Percentiles rank a stretch among this genome's conserved stretches.
Conservation (phyloP, 2,113 vertebrate species). For the Serilophus lunatus region DNA sequence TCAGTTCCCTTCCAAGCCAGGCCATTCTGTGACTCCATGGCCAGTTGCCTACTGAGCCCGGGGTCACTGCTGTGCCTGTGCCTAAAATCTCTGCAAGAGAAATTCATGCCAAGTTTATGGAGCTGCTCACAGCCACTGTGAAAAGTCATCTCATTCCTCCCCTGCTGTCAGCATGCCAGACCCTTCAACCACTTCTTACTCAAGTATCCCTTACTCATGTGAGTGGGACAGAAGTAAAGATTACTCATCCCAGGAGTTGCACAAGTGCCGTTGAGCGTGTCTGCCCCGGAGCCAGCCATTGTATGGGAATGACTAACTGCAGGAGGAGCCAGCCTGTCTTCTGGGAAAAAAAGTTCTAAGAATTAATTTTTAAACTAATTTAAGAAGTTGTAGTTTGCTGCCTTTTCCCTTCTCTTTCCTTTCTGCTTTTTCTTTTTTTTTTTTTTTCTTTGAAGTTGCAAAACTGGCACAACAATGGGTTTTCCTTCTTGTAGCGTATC, state of each 20-base stretch:
- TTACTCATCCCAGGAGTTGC: constrained; percentile 6
- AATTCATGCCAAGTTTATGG: neutral
- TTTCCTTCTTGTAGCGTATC: neutral
- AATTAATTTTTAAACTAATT: neutral
- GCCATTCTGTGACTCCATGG: neutral
- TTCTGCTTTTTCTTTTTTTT: too few relatives aligned
- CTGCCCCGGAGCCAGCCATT: neutral
- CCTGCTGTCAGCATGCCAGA: neutral
- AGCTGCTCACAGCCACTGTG: neutral
- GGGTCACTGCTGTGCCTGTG: neutral
- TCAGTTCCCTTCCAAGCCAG: fast-evolving
- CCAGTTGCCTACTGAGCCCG: neutral
- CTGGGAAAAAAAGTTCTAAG: constrained; percentile 32
- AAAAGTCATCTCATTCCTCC: neutral
- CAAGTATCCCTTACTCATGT: neutral
- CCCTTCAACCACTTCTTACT: constrained; percentile 29
- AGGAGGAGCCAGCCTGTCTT: neutral
- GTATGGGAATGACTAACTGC: neutral
- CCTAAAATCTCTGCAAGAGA: neutral
- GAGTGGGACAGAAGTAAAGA: constrained; percentile 27
- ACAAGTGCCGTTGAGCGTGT: neutral
- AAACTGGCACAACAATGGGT: neutral
- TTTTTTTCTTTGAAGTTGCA: neutral
- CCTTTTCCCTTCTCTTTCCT: neutral
- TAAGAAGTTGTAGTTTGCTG: neutral